Percentiles rank a stretch among this genome's conserved stretches.
Evolutionary conservation across 2,113 vertebrate species (phyloP).

Genomic region (Tilapia sparmanii): DNA sequence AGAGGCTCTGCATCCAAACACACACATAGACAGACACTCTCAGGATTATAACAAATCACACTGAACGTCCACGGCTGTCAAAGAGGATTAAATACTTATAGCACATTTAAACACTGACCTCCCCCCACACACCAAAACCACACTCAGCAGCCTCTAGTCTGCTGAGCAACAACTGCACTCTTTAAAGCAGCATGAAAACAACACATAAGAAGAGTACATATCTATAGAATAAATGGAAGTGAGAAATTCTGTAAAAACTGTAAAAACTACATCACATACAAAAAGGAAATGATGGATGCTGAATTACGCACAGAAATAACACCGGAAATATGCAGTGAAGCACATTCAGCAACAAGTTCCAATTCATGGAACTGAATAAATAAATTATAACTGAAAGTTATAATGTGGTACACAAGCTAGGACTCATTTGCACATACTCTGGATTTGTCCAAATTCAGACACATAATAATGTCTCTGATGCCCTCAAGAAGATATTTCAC

Average conservation of each 20-base stretch:
- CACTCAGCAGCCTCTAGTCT: not conserved
- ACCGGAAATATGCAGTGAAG: not conserved
- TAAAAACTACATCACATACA: not conserved
- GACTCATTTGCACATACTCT: not conserved
- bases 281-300: not conserved
- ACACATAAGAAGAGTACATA: not conserved
- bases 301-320: not conserved
- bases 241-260: not conserved
- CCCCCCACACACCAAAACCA: constrained; percentile 5
- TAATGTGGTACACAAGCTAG: not conserved
- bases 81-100: constrained; percentile 65
- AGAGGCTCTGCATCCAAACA: constrained; percentile 77
- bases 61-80: constrained; percentile 17
- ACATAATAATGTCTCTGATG: not conserved
- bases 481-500: not conserved
- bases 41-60: constrained; percentile 54
- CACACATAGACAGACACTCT: constrained; percentile 35
- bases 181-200: not conserved
- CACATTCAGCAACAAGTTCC: not conserved
- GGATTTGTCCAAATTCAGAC: not conserved
- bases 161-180: not conserved
- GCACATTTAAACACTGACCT: constrained; percentile 48
- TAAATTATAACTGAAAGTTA: not conserved
- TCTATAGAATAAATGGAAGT: not conserved
- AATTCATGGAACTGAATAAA: not conserved